Evolutionary conservation across 2,113 vertebrate species (phyloP).

Genomic region (Muntiacus reevesi): DNA sequence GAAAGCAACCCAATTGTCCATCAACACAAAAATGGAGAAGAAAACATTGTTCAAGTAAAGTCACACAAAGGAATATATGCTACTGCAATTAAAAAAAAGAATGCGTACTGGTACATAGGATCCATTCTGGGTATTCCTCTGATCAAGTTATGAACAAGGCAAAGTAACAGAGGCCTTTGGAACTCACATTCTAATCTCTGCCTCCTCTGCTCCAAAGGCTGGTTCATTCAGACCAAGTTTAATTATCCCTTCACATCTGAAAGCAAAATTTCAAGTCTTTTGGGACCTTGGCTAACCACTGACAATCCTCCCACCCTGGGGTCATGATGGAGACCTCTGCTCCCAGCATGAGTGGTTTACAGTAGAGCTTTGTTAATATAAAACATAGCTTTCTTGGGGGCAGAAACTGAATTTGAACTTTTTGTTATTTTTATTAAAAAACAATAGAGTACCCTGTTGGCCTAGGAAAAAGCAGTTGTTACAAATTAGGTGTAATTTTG

Average conservation of each 20-base stretch:
- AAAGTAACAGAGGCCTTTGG: neutral
- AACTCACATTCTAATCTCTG: neutral
- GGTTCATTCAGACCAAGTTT: neutral
- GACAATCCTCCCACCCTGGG: neutral
- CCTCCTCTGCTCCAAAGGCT: too few relatives aligned
- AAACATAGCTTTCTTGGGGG: neutral
- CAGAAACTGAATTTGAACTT: neutral
- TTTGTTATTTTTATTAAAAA: slow-evolving; percentile 28
- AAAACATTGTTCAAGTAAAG: neutral
- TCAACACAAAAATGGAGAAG: neutral
- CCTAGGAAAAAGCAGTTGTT: slow-evolving; percentile 53
- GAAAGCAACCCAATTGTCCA: neutral
- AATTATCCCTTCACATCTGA: neutral
- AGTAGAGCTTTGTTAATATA: neutral
- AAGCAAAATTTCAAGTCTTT: neutral
- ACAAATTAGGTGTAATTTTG: slow-evolving; percentile 60
- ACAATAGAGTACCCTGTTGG: neutral
- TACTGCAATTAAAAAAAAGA: neutral
- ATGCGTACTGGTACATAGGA: neutral
- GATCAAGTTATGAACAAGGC: neutral
- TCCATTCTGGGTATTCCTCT: neutral
- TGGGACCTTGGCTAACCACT: neutral
- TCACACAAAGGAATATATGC: neutral
- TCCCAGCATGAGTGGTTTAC: neutral
- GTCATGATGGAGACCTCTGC: neutral